Base-by-base conservation (phyloP, 2,888 invertebrate genomes). In the Cephonodes hylas region DNA sequence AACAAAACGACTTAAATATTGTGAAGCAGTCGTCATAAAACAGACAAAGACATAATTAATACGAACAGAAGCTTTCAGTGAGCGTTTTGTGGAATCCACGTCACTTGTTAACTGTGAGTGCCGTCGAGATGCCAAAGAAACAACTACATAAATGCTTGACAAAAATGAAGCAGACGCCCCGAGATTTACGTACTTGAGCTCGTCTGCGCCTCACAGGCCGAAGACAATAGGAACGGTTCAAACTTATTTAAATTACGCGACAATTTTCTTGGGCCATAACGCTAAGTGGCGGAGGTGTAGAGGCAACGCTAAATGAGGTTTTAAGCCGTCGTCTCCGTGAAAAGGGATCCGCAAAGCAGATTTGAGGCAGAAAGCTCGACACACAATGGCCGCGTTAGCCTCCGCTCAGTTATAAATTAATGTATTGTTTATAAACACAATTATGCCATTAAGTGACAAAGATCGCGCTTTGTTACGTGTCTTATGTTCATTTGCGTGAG, bases 211-310 rank as follows among this genome's bases (percentile, higher is more conserved):
- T 79, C 74, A 75, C 80, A 78, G n/a, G n/a, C 81, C 74, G 73
- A 83, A 84, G 79, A 88, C 87, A 89, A 85, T 85, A 76, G 77
- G 72, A 77, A 77, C 78, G 79, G 79, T 83, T 80, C 74, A 77
- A 80, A 88, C 86, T 89, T 90, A 88, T 89, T 89, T 85, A 90
- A 91, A 89, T 89, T 85, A 88, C 80, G 85, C 86, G 88, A 89
- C 86, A 89, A 89, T 89, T 89, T 89, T 89, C 88, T 85, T 84
- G 77, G 79, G 77, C 81, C 77, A 84, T 83, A 87, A 80, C 81
- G 84, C 83, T 81, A 85, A 89, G 87, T 86, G 86, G 85, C 70
- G 79, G 78, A 85, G 82, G 83, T 85, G 86, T 81, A 77, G 83
- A 73, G 86, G 76, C 81, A 77, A 71, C 80, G 73, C 83, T 86